These are phyloP conservation scores for Notechis scutatus DNA, from an alignment of 2,113 vertebrate genomes.

Conservation along the genomic window DNA sequence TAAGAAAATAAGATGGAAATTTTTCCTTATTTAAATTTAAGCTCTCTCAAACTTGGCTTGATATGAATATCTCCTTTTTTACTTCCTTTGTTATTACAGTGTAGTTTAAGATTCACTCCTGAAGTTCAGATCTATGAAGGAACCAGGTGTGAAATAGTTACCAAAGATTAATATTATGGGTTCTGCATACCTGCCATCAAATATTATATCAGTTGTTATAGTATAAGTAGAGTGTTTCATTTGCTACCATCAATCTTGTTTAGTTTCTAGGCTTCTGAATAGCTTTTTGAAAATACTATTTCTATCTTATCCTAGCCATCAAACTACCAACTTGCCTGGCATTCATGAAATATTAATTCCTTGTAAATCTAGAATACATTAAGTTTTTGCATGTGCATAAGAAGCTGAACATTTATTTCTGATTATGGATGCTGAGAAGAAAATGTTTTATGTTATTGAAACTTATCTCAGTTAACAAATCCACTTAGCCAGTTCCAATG, in stretches of 20 bases:
- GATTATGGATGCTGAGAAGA: not conserved
- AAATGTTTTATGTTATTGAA: not conserved
- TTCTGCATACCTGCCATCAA: not conserved
- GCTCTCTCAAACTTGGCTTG: not conserved
- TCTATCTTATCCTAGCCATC: not conserved
- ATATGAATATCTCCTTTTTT: not conserved
- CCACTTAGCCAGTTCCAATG: not conserved
- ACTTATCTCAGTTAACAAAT: not conserved
- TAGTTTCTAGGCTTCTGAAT: slow-evolving; percentile 21
- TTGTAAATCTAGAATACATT: not conserved
- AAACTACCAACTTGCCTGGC: not conserved
- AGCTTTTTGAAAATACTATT: not conserved
- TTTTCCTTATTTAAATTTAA: not conserved
- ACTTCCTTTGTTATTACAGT: not conserved
- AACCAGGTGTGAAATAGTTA: not conserved
- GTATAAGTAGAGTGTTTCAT: slow-evolving; percentile 13
- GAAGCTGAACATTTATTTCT: not conserved
- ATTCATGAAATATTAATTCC: not conserved
- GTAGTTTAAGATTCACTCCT: not conserved
- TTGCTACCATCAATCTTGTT: not conserved
- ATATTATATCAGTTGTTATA: not conserved
- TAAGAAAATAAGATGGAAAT: not conserved
- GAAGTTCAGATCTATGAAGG: not conserved
- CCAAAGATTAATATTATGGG: not conserved
- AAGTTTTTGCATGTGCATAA: not conserved